A percentile compares a stretch with the other conserved stretches of the same genome.
phyloP scores from a whole-genome alignment of 2,797 vertebrate genomes.

The Hipposideros larvatus region DNA sequence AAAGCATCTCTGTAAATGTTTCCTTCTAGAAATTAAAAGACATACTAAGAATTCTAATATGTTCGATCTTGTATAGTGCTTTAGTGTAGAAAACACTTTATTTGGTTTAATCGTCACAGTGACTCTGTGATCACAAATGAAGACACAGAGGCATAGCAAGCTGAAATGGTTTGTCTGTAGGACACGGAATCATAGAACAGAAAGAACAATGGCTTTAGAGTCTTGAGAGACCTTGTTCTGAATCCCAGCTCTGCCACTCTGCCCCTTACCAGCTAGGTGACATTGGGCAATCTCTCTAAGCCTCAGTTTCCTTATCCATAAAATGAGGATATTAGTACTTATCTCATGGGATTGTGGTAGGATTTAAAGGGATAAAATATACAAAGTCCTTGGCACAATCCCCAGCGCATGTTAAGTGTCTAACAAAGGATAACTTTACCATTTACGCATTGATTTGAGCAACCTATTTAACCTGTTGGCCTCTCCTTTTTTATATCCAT shows the following conservation, averaged over 20 bases:
- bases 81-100: conserved; percentile 6
- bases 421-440: background rate
- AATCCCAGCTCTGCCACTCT: background rate
- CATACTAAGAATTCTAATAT: background rate
- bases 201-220: background rate
- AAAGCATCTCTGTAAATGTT: background rate
- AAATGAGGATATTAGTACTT: background rate
- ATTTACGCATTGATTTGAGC: background rate
- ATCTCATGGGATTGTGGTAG: background rate
- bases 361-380: background rate
- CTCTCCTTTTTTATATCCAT: background rate
- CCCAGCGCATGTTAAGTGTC: background rate
- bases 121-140: background rate
- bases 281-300: background rate
- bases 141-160: background rate
- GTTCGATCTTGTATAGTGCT: background rate
- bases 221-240: background rate
- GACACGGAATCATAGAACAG: background rate
- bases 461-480: background rate
- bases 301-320: background rate
- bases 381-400: background rate
- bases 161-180: background rate
- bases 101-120: background rate
- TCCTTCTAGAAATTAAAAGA: conserved; percentile 41
- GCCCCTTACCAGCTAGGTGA: background rate